phyloP scores from a whole-genome alignment of 2,113 vertebrate genomes.

The Sinocyclocheilus maitianheensis region DNA sequence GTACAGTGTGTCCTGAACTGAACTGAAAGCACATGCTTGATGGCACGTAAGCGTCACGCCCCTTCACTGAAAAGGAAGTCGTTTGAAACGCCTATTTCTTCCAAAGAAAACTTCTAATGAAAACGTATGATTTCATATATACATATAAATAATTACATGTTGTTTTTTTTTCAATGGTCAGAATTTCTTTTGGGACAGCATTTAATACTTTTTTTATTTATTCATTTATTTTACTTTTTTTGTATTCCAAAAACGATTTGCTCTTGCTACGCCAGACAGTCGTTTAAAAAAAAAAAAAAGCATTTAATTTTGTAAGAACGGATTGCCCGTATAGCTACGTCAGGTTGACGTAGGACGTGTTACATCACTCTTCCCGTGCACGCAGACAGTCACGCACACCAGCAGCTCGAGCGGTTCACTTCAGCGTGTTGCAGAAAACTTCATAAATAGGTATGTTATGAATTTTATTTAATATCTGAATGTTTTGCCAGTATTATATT shows the following conservation, averaged over 20 bases:
- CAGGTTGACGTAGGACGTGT: not conserved
- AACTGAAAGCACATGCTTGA: too few relatives aligned
- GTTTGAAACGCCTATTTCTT: not conserved
- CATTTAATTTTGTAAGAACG: not conserved
- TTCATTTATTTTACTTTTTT: too few relatives aligned
- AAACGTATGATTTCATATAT: not conserved
- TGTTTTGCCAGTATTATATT: not conserved
- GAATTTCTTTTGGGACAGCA: too few relatives aligned
- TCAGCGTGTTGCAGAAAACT: not conserved
- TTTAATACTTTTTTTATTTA: too few relatives aligned
- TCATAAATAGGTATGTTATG: not conserved
- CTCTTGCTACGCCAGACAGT: not conserved
- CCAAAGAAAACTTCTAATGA: not conserved
- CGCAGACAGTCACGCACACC: not conserved
- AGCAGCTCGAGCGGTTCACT: not conserved
- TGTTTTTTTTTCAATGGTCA: not conserved
- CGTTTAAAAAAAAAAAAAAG: too few relatives aligned
- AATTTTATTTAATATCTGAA: not conserved
- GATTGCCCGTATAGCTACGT: not conserved
- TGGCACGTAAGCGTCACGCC: not conserved
- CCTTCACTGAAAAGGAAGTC: not conserved
- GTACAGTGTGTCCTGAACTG: too few relatives aligned
- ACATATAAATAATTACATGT: too few relatives aligned
- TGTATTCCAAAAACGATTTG: not conserved
- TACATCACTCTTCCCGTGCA: conserved; percentile 10